Evolutionary conservation across 2,113 vertebrate species (phyloP).

Genomic region (Podarcis muralis): DNA sequence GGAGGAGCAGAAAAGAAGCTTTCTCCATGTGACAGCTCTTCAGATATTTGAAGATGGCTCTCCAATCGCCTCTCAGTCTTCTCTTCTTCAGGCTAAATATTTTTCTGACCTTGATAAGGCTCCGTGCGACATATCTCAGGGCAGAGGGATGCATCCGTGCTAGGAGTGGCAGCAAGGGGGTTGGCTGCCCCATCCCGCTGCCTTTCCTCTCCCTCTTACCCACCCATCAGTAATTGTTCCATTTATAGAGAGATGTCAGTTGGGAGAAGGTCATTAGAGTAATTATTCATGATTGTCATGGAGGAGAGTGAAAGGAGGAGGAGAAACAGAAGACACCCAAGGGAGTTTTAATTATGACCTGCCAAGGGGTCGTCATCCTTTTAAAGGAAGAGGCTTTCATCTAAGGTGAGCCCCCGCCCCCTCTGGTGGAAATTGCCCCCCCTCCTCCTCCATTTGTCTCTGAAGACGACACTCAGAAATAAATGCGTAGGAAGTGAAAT

Average conservation of each 20-base stretch:
- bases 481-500: background rate
- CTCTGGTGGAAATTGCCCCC: conserved; percentile 31
- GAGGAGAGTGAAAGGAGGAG: background rate
- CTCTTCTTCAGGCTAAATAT: no score
- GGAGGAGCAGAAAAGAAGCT: no score
- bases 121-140: background rate
- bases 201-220: background rate
- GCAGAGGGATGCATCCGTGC: background rate
- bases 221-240: conserved; percentile 15
- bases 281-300: no score
- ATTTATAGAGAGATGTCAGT: conserved; percentile 25
- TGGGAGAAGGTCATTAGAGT: background rate
- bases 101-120: background rate
- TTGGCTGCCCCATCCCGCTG: background rate
- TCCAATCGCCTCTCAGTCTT: no score
- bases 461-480: conserved; percentile 50
- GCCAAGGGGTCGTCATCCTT: background rate
- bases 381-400: conserved; percentile 47
- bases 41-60: no score
- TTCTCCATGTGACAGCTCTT: no score
- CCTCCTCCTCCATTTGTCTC: conserved; percentile 7
- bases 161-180: background rate
- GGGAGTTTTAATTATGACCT: conserved; percentile 41
- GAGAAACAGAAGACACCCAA: conserved; percentile 2
- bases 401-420: conserved; percentile 30